These are phyloP conservation scores for Amphiprion clarkii DNA, from an alignment of 2,797 vertebrate genomes.

Conservation along the genomic window DNA sequence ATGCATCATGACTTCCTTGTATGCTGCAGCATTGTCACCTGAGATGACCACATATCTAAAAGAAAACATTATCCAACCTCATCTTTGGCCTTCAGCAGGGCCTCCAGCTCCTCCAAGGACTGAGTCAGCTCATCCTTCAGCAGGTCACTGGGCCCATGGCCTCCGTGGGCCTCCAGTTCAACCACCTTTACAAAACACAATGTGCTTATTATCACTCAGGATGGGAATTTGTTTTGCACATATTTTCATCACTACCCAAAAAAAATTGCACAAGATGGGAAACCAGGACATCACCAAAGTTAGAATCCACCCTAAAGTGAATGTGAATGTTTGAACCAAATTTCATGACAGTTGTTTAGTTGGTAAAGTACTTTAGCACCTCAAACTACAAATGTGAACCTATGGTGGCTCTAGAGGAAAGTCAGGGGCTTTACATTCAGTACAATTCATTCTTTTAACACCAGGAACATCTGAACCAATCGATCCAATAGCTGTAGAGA, in stretches of 20 bases:
- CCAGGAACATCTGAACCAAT: neutral
- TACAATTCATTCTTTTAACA: neutral
- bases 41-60: slow-evolving; percentile 3
- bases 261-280: too few species aligned
- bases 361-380: too few species aligned
- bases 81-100: slow-evolving; percentile 93
- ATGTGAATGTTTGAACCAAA: too few species aligned
- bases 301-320: too few species aligned
- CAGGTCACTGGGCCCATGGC: slow-evolving; percentile 83
- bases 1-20: neutral
- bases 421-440: neutral
- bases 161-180: slow-evolving; percentile 90
- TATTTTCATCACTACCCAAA: neutral
- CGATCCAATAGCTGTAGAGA: neutral
- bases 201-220: too few species aligned
- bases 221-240: neutral
- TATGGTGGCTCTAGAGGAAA: neutral
- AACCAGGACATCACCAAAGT: too few species aligned
- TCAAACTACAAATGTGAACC: neutral
- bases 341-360: too few species aligned
- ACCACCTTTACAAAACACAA: slow-evolving; percentile 85
- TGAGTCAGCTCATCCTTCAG: slow-evolving; percentile 91
- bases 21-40: neutral
- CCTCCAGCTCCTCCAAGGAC: slow-evolving; percentile 91
- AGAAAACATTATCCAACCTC: slow-evolving; percentile 83